phyloP scores from a whole-genome alignment of 30 jellyfish, hydroid and myxozoan species.

The Haliclystus octoradiatus region DNA sequence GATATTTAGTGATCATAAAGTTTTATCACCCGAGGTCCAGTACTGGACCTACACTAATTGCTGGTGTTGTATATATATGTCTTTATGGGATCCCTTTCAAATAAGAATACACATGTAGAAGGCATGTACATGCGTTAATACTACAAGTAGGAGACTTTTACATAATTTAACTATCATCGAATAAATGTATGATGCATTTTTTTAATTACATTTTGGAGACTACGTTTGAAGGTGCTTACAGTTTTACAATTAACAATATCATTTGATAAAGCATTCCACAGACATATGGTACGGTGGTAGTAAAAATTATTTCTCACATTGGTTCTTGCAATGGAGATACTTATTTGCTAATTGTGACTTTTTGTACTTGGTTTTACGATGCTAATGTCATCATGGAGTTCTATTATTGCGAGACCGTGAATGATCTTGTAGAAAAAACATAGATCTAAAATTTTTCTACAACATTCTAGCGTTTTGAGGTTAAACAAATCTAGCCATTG shows the following conservation, averaged over 20 bases:
- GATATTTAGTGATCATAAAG: too few species aligned
- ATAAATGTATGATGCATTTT: too few species aligned
- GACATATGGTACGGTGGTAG: not conserved
- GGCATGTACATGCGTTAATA: too few species aligned
- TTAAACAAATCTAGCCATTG: not conserved
- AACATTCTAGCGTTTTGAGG: not conserved
- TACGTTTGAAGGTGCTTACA: not conserved
- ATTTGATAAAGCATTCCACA: not conserved
- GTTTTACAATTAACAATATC: not conserved
- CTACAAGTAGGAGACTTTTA: too few species aligned
- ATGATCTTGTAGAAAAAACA: not conserved
- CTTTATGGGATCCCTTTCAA: too few species aligned
- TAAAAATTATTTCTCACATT: not conserved
- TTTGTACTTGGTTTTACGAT: not conserved
- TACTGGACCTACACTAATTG: too few species aligned
- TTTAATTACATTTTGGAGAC: not conserved
- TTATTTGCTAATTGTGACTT: not conserved
- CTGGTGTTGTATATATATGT: too few species aligned
- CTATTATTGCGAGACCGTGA: not conserved
- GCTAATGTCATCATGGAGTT: not conserved
- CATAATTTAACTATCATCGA: too few species aligned
- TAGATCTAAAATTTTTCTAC: not conserved
- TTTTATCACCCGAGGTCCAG: too few species aligned
- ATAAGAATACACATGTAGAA: too few species aligned
- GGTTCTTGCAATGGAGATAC: not conserved